Percentiles rank a stretch among this genome's conserved stretches.
These are phyloP conservation scores for Antechinus stuartii DNA, from an alignment of 2,113 vertebrate genomes.

Conservation along the genomic window DNA sequence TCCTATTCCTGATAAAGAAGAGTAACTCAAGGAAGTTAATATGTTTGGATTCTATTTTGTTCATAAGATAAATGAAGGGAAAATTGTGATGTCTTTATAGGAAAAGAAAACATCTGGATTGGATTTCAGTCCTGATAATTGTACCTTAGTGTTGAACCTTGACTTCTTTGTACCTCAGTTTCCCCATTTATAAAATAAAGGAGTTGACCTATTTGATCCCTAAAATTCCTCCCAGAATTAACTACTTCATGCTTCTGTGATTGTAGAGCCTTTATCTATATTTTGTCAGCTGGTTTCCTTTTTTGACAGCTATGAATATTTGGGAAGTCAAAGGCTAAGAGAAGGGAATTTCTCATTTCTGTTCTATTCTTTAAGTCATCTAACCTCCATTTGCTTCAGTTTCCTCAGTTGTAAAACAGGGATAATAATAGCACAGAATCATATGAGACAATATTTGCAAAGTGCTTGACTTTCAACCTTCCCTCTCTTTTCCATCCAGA, in stretches of 20 bases:
- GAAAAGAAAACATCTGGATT: not conserved
- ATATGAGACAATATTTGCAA: too few species aligned
- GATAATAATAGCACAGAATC: not conserved
- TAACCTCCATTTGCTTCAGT: not conserved
- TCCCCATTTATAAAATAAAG: not conserved
- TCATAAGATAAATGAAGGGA: not conserved
- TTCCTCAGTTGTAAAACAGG: not conserved
- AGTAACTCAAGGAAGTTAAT: not conserved
- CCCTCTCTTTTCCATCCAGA: not conserved
- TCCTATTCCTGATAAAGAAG: not conserved
- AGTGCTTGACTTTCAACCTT: not conserved
- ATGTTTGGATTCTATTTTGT: not conserved
- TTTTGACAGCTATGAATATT: not conserved
- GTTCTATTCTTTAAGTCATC: not conserved
- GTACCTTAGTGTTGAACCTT: not conserved
- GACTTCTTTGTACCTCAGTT: not conserved
- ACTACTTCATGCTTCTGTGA: too few species aligned
- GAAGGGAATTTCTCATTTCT: not conserved
- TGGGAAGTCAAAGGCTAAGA: not conserved
- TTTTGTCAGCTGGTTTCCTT: not conserved
- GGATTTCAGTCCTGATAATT: not conserved
- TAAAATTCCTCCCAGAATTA: too few species aligned
- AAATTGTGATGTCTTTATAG: not conserved
- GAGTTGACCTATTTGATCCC: too few species aligned
- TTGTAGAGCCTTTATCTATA: not conserved